These are phyloP conservation scores for Calvadosia cruxmelitensis DNA, from an alignment of 30 jellyfish, hydroid and myxozoan genomes.

Conservation along the genomic window DNA sequence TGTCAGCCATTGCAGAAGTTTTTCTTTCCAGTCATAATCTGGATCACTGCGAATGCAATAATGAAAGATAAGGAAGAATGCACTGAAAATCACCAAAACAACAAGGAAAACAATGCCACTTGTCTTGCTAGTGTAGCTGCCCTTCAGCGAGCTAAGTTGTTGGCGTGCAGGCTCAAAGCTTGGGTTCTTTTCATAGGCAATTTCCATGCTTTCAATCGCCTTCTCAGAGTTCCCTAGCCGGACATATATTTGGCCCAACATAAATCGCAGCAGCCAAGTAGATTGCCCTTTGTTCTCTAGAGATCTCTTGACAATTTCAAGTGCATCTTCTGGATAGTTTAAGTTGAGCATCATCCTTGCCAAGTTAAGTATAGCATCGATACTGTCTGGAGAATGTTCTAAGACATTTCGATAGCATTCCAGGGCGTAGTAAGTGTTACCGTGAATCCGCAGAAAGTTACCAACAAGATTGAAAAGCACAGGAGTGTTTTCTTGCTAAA, in stretches of 20 bases:
- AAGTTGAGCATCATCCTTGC: conserved; percentile 81
- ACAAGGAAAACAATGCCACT: not conserved
- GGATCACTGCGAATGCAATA: too few species aligned
- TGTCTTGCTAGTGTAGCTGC: not conserved
- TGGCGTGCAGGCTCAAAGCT: conserved; percentile 69
- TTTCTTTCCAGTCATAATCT: too few species aligned
- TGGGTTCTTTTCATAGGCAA: conserved; percentile 73
- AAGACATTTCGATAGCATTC: conserved; percentile 91
- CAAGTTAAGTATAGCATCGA: conserved; percentile 69
- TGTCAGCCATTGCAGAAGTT: too few species aligned
- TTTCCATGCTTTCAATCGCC: conserved; percentile 54
- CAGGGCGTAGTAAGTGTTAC: conserved; percentile 78
- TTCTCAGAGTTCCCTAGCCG: conserved; percentile 55
- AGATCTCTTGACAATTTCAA: conserved; percentile 51
- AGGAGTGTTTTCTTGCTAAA: conserved; percentile 76
- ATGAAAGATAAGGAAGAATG: not conserved
- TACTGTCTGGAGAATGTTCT: conserved; percentile 43
- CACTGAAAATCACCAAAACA: not conserved
- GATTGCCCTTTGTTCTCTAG: conserved; percentile 47
- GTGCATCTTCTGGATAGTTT: conserved; percentile 66
- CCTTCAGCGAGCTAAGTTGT: conserved; percentile 21
- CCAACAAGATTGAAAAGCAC: conserved; percentile 77
- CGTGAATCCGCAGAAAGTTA: conserved; percentile 70
- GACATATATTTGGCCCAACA: conserved; percentile 65
- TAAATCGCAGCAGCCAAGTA: conserved; percentile 87